Percentiles rank a stretch among this genome's conserved stretches.
phyloP scores from a whole-genome alignment of 2,113 vertebrate species.

The Chlamydotis undulata region DNA sequence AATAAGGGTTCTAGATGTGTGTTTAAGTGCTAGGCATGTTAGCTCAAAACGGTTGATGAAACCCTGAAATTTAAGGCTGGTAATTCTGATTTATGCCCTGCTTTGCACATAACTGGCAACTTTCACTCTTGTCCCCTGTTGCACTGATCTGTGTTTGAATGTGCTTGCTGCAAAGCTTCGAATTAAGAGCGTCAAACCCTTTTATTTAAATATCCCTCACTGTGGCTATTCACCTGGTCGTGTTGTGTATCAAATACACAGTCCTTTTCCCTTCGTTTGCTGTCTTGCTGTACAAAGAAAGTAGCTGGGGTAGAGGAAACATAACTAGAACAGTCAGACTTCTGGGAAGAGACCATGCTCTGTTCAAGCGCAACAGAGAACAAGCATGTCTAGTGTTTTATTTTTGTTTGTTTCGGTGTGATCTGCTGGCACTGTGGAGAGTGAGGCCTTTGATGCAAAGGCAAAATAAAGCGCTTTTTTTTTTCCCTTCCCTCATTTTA shows the following conservation, averaged over 20 bases:
- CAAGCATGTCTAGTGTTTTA: neutral
- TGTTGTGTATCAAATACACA: neutral
- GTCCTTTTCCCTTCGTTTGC: neutral
- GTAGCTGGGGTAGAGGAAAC: neutral
- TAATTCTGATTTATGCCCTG: neutral
- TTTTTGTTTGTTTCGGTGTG: neutral
- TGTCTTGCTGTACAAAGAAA: neutral
- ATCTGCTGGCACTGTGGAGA: neutral
- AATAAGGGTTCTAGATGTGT: slow-evolving; percentile 4
- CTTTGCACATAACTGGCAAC: slow-evolving; percentile 52
- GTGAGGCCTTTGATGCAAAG: neutral
- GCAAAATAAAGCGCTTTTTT: neutral
- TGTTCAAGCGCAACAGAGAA: neutral
- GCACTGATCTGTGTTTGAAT: slow-evolving; percentile 30
- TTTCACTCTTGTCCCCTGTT: slow-evolving; percentile 10
- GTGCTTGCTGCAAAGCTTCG: neutral
- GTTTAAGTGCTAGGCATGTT: neutral
- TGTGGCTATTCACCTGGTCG: neutral
- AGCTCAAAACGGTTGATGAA: slow-evolving; percentile 6
- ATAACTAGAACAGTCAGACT: neutral
- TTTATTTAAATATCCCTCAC: neutral
- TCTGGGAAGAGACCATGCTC: neutral
- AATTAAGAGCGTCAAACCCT: neutral
- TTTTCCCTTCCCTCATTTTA: neutral
- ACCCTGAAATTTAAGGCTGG: neutral